Evolutionary conservation across 2,888 invertebrate species (phyloP).

Genomic region (Spatulosminthurus flaviceps): DNA sequence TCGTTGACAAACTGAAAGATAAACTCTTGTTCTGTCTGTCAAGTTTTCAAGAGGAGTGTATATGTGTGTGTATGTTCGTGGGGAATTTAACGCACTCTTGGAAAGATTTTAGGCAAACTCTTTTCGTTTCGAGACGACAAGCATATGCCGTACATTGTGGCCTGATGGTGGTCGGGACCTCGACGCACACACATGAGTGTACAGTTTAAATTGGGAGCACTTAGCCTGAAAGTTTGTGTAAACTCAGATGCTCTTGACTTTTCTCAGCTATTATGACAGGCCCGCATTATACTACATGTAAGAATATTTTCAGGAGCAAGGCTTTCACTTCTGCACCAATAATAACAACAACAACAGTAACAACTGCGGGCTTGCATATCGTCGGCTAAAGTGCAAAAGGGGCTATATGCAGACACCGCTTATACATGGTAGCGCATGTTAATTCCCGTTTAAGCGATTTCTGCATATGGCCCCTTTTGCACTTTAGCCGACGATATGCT

Average conservation of each 20-base stretch:
- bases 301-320: neutral
- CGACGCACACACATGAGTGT: neutral
- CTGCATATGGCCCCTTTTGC: too few relatives aligned
- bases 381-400: too few relatives aligned
- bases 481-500: too few relatives aligned
- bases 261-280: conserved; percentile 2
- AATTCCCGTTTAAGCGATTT: too few relatives aligned
- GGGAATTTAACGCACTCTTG: neutral
- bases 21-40: conserved; percentile 23
- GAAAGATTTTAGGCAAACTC: neutral
- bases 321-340: neutral
- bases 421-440: too few relatives aligned
- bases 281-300: neutral
- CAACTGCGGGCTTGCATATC: neutral
- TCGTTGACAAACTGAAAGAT: conserved; percentile 30
- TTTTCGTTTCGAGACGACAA: neutral
- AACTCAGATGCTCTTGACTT: neutral
- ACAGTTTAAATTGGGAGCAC: conserved; percentile 13
- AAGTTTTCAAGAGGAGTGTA: neutral
- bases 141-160: neutral
- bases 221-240: conserved; percentile 1
- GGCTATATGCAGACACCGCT: too few relatives aligned
- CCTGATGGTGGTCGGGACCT: conserved; percentile 18
- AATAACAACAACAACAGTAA: neutral
- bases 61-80: neutral